These are phyloP conservation scores for Temnothorax curvispinosus DNA, from an alignment of 1,140 invertebrate species.

Conservation along the genomic window DNA sequence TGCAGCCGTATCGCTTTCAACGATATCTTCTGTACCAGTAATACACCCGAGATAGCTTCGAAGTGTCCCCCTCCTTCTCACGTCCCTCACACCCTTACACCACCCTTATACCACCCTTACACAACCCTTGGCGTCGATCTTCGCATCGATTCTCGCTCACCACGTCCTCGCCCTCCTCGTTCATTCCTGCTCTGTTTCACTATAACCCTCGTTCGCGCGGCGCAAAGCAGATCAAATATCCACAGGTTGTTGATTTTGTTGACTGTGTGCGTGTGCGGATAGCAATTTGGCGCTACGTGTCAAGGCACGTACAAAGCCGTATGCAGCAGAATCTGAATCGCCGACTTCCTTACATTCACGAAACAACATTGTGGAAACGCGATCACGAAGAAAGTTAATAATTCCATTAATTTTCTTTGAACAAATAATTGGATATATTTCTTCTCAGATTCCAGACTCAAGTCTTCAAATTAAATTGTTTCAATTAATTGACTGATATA, in stretches of 20 bases:
- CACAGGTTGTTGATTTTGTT: slow-evolving; percentile 84
- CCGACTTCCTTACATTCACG: background rate
- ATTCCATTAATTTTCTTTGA: background rate
- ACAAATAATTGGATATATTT: background rate
- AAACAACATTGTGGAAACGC: background rate
- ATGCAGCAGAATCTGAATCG: background rate
- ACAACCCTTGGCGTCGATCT: background rate
- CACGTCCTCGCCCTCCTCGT: slow-evolving; percentile 6
- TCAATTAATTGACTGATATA: background rate
- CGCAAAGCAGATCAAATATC: slow-evolving; percentile 84
- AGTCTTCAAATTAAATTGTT: background rate
- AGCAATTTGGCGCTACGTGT: slow-evolving; percentile 61
- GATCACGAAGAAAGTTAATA: background rate
- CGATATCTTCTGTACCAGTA: slow-evolving; percentile 57
- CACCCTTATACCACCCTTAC: no score
- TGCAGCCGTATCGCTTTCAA: slow-evolving; percentile 69
- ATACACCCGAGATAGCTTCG: slow-evolving; percentile 62
- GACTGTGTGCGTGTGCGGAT: slow-evolving; percentile 67
- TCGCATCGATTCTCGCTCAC: background rate
- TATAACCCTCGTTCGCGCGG: slow-evolving; percentile 56
- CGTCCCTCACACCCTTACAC: background rate
- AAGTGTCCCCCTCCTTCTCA: slow-evolving; percentile 9
- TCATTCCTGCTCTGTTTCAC: slow-evolving; percentile 22
- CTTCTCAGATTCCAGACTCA: background rate
- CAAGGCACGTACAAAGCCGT: slow-evolving; percentile 49